phyloP scores from a whole-genome alignment of 2,113 vertebrate genomes.

The Aegithalos caudatus region DNA sequence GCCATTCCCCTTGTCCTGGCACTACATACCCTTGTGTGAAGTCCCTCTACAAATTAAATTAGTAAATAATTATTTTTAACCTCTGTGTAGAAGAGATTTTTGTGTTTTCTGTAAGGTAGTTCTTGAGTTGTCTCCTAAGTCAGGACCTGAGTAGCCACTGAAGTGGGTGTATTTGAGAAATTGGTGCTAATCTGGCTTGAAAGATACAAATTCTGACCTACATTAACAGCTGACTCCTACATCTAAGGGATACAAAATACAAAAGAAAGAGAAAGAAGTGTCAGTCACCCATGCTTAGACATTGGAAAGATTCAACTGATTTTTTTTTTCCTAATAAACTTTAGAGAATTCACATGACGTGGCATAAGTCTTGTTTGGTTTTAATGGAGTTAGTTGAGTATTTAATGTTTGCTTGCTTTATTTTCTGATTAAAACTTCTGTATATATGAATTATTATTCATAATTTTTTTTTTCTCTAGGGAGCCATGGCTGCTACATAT shows the following conservation, averaged over 20 bases:
- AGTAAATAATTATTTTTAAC: background rate
- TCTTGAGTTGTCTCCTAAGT: background rate
- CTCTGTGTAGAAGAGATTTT: background rate
- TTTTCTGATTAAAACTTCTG: background rate
- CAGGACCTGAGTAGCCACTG: background rate
- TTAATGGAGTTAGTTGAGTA: background rate
- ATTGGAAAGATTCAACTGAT: background rate
- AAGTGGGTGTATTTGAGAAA: background rate
- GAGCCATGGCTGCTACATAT: slow-evolving; percentile 91
- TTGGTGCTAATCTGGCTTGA: background rate
- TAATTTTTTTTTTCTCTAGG: slow-evolving; percentile 73
- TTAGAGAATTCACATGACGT: background rate
- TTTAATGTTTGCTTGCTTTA: background rate
- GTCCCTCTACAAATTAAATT: background rate
- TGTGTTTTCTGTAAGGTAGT: background rate
- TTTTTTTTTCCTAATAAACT: background rate
- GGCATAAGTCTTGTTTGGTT: background rate
- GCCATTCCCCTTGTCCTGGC: background rate
- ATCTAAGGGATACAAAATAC: background rate
- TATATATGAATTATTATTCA: no score
- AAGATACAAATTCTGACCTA: background rate
- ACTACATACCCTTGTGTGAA: no score
- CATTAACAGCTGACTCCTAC: background rate
- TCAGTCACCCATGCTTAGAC: background rate
- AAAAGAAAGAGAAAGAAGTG: background rate